Base-by-base conservation (phyloP, 2,888 invertebrate species). In the Acrobasis repandana region DNA sequence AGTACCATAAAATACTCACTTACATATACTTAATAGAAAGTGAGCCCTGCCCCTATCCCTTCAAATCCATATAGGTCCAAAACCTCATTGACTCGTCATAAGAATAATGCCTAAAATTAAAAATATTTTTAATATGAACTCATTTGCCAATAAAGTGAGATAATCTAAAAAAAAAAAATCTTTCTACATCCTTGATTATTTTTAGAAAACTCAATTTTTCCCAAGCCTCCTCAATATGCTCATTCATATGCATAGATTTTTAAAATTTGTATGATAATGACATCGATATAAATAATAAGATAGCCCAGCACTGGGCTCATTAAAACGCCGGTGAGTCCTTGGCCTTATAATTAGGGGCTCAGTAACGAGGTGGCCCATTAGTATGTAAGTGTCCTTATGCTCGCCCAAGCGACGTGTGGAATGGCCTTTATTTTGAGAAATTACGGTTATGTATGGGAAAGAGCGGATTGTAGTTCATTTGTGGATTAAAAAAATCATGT, bases 281-380 rank as follows among this genome's bases (percentile, higher is more conserved):
- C 65, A 70, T 73, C 69, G 74, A 73, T 72, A 74, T 64, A 68
- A 67, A 70, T 67, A 67, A 67, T 64, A 64, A 64, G 62, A 60
- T 69, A n/a, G n/a, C 70, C 68, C 71, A 72, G 61, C 69, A 68
- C 67, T 74, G 69, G 64, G 65, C 67, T 74, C 74, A 67, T 76
- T 70, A 68, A 66, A 28, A 6, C 4, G 59, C 52, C 64, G 60
- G 67, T 77, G 78, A 77, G 75, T 72, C 73, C 71, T 73, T 70
- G 73, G 71, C 72, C 77, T 83, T 79, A 81, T 85, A 84, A 85
- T 88, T 83, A 82, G 78, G 75, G 73, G 72, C 70, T 65, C 67
- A 61, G 72, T 84, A 85, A 85, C 79, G 82, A 86, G 82, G 67
- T 63, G 71, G 68, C 69, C 77, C 77, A 85, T 83, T 82, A 85